Base-by-base conservation (phyloP, 2,888 invertebrate genomes). In the Diaprepes abbreviatus region DNA sequence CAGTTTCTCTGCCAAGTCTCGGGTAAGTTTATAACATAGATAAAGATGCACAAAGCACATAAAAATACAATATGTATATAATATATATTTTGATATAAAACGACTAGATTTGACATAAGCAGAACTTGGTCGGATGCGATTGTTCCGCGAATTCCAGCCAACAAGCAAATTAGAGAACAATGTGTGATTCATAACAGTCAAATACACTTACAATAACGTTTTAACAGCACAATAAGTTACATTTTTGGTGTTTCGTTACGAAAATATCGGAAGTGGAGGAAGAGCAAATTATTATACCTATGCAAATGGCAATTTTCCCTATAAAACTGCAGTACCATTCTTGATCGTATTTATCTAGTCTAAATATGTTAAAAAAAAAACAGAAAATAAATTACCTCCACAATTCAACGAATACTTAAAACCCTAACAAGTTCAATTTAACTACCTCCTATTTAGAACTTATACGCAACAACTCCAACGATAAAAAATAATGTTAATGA, bases 11-110 rank as follows among this genome's bases (percentile, higher is more conserved):
- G 24, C n/a, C 24, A 45, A 45, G 45, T 45, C 45, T 45, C 45
- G 45, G 24, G 45, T 12, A 62, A 38, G 14, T 52, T 62, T 67
- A 76, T 59, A 79, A 77, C 77, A 75, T 78, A 71, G 75, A 73
- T 72, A 73, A 80, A 82, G 80, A 82, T 82, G 82, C 82, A 83
- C 81, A 82, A 83, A 83, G 83, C 83, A 82, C 67, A 83, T 81
- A 82, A 83, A 83, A 82, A 83, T 83, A 83, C 83, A 80, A 79
- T 81, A 81, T 82, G 79, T 79, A 70, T 68, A 58, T 66, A 68
- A 63, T 57, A 58, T 58, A 77, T 78, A 67, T 67, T 81, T 82
- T 82, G 80, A 83, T 83, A 83, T 83, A 83, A 83, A 83, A 83
- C 82, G 83, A 84, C 83, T 83, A 83, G 82, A 83, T 63, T 62